Evolutionary conservation across 2,113 vertebrate species (phyloP).

Genomic region (Paracanthobrama guichenoti): DNA sequence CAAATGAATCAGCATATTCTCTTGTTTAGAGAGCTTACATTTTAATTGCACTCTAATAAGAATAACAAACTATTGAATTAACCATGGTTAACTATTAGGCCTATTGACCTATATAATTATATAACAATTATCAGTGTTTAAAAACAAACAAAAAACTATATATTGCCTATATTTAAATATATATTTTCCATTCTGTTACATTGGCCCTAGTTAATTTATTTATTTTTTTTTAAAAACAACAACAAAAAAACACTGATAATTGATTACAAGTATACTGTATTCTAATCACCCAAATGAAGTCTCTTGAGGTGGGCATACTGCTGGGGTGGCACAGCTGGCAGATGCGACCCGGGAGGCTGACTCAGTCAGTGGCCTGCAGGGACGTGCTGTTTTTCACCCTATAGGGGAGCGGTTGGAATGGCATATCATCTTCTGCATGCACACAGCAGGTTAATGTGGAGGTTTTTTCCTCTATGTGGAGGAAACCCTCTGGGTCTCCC

Average conservation of each 20-base stretch:
- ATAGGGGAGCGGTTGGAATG: slow-evolving; percentile 16
- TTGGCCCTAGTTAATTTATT: no score
- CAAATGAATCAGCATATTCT: background rate
- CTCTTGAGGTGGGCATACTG: slow-evolving; percentile 13
- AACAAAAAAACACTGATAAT: no score
- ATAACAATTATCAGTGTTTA: no score
- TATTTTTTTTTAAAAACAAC: no score
- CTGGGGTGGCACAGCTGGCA: slow-evolving; percentile 44
- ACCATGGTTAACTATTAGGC: no score
- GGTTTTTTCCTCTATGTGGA: slow-evolving; percentile 21
- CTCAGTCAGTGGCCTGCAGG: slow-evolving; percentile 45
- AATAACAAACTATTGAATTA: background rate
- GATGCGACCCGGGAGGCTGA: slow-evolving; percentile 23
- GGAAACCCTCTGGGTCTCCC: slow-evolving; percentile 34
- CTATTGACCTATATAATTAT: no score
- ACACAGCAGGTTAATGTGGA: slow-evolving; percentile 50
- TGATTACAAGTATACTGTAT: background rate
- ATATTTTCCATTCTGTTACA: no score
- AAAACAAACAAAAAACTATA: no score
- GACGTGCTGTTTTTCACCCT: slow-evolving; percentile 48
- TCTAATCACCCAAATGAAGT: slow-evolving; percentile 6
- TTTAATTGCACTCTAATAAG: background rate
- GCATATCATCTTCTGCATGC: slow-evolving; percentile 39
- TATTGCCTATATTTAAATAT: no score
- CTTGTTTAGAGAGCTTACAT: background rate